Evolutionary conservation across 2,797 vertebrate genomes (phyloP).

Genomic region (Leucoraja ocellata): DNA sequence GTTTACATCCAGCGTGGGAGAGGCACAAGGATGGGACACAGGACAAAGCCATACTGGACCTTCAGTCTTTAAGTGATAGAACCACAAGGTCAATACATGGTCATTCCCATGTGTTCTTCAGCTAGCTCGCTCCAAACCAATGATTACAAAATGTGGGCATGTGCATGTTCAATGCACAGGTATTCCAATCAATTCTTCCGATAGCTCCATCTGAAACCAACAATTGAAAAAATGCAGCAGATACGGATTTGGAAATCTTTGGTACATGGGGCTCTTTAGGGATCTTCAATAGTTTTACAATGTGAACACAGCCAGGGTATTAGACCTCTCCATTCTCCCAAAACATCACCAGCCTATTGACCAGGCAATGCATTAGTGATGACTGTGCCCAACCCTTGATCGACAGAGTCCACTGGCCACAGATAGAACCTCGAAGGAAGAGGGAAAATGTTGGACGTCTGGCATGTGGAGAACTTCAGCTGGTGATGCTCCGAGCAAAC

Average conservation of each 20-base stretch:
- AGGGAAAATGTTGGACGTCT: not conserved
- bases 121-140: too few relatives aligned
- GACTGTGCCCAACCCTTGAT: not conserved
- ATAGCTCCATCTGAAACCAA: not conserved
- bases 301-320: not conserved
- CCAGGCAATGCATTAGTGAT: not conserved
- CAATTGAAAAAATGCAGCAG: not conserved
- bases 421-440: not conserved
- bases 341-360: too few relatives aligned
- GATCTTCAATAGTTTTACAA: not conserved
- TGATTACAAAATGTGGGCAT: too few relatives aligned
- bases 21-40: not conserved
- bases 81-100: too few relatives aligned
- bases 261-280: not conserved
- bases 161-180: not conserved
- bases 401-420: not conserved
- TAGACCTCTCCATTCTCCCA: not conserved
- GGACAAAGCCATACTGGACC: not conserved
- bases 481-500: not conserved
- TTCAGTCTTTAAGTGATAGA: not conserved
- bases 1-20: not conserved
- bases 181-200: not conserved
- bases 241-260: not conserved
- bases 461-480: not conserved
- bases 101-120: too few relatives aligned